Percentiles rank a stretch among this genome's conserved stretches.
These are phyloP conservation scores for Sminthopsis crassicaudata DNA, from an alignment of 2,113 vertebrate species.

Conservation along the genomic window DNA sequence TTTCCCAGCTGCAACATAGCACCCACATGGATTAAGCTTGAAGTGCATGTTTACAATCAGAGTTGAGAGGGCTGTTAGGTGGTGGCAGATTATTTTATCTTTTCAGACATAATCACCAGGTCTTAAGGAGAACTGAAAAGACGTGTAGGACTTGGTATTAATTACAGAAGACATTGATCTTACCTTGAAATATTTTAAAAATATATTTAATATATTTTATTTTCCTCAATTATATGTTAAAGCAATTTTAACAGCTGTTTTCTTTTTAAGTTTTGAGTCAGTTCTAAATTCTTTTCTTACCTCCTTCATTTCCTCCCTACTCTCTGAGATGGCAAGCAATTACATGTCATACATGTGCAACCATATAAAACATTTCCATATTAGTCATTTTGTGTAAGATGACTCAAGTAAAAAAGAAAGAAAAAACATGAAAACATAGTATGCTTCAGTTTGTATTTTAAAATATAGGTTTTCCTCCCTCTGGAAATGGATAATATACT, in stretches of 20 bases:
- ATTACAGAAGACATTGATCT: not conserved
- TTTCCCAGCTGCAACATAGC: not conserved
- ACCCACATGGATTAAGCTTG: not conserved
- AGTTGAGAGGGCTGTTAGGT: conserved; percentile 17
- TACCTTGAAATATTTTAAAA: not conserved
- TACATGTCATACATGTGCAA: not conserved
- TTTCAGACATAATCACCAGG: conserved; percentile 34
- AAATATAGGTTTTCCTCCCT: not conserved
- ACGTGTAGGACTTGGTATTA: not conserved
- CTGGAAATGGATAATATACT: not conserved
- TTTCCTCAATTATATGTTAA: not conserved
- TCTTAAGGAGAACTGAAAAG: conserved; percentile 22
- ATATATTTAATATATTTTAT: not conserved
- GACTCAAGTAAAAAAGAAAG: too few species aligned
- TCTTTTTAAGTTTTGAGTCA: not conserved
- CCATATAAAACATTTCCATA: not conserved
- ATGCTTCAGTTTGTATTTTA: not conserved
- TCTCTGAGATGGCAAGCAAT: not conserved
- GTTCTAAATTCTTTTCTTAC: not conserved
- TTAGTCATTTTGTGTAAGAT: not conserved
- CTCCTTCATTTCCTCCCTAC: too few species aligned
- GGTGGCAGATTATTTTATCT: conserved; percentile 21
- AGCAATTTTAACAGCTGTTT: not conserved
- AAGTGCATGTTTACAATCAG: conserved; percentile 16
- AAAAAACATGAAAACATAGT: not conserved